Evolutionary conservation across 2,113 vertebrate genomes (phyloP).

Genomic region (Uria aalge): DNA sequence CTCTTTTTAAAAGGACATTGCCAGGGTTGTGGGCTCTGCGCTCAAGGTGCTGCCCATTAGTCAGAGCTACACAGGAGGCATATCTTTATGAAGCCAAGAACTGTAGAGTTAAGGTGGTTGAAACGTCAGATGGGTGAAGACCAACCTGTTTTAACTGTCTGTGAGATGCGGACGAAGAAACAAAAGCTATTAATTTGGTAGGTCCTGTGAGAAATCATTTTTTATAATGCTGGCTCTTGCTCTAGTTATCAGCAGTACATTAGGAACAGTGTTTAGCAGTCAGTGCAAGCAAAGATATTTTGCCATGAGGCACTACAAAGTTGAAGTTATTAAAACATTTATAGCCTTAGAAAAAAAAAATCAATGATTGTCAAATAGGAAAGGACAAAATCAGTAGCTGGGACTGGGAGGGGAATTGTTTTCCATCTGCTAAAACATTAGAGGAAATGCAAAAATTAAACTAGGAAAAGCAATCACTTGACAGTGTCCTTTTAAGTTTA

Average conservation of each 20-base stretch:
- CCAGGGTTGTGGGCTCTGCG: background rate
- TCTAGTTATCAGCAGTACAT: slow-evolving; percentile 4
- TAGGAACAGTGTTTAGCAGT: slow-evolving; percentile 36
- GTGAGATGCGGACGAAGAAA: background rate
- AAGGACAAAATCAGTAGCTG: slow-evolving; percentile 45
- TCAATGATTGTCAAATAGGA: slow-evolving; percentile 53
- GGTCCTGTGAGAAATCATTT: background rate
- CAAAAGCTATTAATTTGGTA: slow-evolving; percentile 23
- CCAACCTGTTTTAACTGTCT: background rate
- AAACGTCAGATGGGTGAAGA: background rate
- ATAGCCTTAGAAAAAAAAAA: slow-evolving; percentile 38
- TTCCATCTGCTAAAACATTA: slow-evolving; percentile 4
- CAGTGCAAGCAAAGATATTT: slow-evolving; percentile 46
- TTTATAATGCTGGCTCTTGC: background rate
- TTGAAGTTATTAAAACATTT: slow-evolving; percentile 69
- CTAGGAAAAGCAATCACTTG: background rate
- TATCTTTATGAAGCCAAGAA: background rate
- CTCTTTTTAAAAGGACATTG: background rate
- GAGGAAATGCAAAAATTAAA: slow-evolving; percentile 51
- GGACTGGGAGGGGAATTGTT: slow-evolving; percentile 31
- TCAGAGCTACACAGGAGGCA: background rate
- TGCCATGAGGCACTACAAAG: slow-evolving; percentile 51
- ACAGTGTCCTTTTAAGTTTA: slow-evolving; percentile 24
- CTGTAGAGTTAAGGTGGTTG: background rate
- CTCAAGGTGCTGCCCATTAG: background rate